Evolutionary conservation across 1,140 invertebrate genomes (phyloP).

Genomic region (Drosophila varians): DNA sequence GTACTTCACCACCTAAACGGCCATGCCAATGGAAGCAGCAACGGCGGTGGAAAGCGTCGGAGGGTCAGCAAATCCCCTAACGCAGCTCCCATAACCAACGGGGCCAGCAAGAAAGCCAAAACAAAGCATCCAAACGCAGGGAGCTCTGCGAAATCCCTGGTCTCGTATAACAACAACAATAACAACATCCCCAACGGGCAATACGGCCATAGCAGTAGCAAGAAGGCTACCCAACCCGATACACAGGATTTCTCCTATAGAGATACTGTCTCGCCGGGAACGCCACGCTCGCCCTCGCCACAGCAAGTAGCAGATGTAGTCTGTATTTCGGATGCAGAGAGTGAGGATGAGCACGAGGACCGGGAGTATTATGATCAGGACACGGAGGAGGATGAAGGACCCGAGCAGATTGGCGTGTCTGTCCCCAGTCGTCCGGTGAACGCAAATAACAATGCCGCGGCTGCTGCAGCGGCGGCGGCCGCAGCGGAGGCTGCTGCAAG

Average conservation of each 20-base stretch:
- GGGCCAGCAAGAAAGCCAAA: slow-evolving; percentile 40
- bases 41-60: slow-evolving; percentile 21
- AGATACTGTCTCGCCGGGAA: slow-evolving; percentile 54
- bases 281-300: slow-evolving; percentile 52
- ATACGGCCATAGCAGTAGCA: slow-evolving; percentile 38
- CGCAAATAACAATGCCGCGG: slow-evolving; percentile 8
- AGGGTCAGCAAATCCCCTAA: slow-evolving; percentile 28
- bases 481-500: slow-evolving; percentile 18
- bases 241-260: slow-evolving; percentile 51
- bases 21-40: slow-evolving; percentile 40
- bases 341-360: slow-evolving; percentile 12
- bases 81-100: slow-evolving; percentile 33
- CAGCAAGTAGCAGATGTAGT: slow-evolving; percentile 26
- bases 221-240: slow-evolving; percentile 23
- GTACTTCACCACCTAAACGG: slow-evolving; percentile 38
- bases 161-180: slow-evolving; percentile 44
- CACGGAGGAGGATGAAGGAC: slow-evolving; percentile 54
- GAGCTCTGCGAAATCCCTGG: slow-evolving; percentile 2
- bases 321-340: slow-evolving; percentile 46
- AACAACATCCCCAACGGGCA: slow-evolving; percentile 53
- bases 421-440: background rate
- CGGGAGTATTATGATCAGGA: slow-evolving; percentile 60
- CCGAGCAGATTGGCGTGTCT: background rate
- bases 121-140: slow-evolving; percentile 18
- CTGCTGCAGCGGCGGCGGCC: slow-evolving; percentile 40